Evolutionary conservation across 1,140 invertebrate genomes (phyloP).

Genomic region (Limonius californicus): DNA sequence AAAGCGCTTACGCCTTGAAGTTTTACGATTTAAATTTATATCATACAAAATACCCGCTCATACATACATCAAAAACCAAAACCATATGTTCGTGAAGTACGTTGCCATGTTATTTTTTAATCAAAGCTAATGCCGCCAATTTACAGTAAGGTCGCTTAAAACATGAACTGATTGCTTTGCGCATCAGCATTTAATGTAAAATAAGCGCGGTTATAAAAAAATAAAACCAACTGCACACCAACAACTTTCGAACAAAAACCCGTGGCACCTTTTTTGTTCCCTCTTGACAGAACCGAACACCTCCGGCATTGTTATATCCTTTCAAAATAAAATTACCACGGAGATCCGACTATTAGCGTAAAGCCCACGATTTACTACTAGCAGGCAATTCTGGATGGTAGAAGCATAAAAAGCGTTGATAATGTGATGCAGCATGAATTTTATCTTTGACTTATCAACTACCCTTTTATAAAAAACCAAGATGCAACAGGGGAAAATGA

Average conservation of each 20-base stretch:
- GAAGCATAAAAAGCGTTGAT: not conserved
- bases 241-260: not conserved
- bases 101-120: no score
- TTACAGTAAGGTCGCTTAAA: no score
- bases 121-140: no score
- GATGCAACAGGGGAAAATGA: not conserved
- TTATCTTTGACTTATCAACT: not conserved
- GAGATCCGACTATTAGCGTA: not conserved
- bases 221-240: no score
- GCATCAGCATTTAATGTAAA: no score
- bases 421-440: not conserved
- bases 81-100: no score
- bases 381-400: not conserved
- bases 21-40: no score
- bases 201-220: no score
- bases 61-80: no score
- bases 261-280: not conserved
- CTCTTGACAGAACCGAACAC: not conserved
- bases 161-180: no score
- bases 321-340: not conserved
- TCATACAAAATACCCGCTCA: no score
- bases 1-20: no score
- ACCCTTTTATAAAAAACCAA: not conserved
- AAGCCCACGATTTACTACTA: not conserved
- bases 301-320: not conserved